Base-by-base conservation (phyloP, 2,888 invertebrate species). In the Girardia tigrina region DNA sequence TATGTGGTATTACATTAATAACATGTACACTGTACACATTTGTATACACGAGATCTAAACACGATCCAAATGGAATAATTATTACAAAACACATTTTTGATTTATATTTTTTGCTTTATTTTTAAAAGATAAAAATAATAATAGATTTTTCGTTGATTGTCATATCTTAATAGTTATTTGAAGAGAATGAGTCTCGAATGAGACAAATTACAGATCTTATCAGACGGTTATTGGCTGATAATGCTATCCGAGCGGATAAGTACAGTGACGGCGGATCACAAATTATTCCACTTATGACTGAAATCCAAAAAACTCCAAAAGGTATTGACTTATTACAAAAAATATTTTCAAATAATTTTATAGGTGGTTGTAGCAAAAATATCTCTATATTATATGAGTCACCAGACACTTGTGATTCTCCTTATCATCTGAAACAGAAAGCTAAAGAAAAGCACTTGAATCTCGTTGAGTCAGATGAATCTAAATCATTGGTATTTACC, bases 351-450 rank as follows among this genome's bases (percentile, higher is more conserved):
- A n/a, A n/a, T n/a, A n/a, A n/a, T n/a, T n/a, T n/a, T n/a, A n/a
- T 2, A 56, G 56, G 56, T 6, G 56, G 56, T 56, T 56, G 56
- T n/a, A 56, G 56, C 23, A 56, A 56, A 56, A 56, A 56, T 56
- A 4, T 56, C 4, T 4, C 56, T 20, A 8, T 12, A 2, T 56
- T 56, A 56, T 56, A 8, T n/a, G 2, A 12, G n/a, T 56, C 56
- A 2, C 56, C 56, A n/a, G 56, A 56, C 23, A 56, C 56, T 4
- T 4, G n/a, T 8, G 56, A 56, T 56, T 56, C 56, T 12, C 56
- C 56, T 4, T 20, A 20, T 56, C n/a, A 6, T 12, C 23, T 23
- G n/a, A 56, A 56, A 56, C 4, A 56, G n/a, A 4, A n/a, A 56
- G n/a, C 23, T 2, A 56, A 8, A 2, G n/a, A 8, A 8, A 16